Evolutionary conservation across 2,113 vertebrate genomes (phyloP), one percentile per base, ranked within the genome.

Genomic region (Platycercus adscitus): DNA sequence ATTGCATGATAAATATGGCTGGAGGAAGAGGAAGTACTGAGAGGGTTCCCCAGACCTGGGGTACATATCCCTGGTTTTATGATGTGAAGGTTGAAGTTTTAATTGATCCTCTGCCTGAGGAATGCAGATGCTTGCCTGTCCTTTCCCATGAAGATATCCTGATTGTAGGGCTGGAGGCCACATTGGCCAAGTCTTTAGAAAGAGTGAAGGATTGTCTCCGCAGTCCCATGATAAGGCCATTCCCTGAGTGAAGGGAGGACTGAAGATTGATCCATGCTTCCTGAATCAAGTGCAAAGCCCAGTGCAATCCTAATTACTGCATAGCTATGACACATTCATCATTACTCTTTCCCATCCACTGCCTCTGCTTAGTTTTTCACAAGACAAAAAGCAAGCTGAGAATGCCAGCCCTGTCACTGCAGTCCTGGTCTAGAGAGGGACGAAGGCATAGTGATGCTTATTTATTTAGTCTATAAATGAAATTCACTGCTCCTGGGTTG

Each of bases 401-500:
- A 93, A 95, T 96, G 86, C 86, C 94, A 95, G 53, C 43, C 82
- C 82, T 95, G 91, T 94, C 82, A 90, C 46, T 58, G 64, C 19
- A 11, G 8, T 72, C 49, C 46, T 81, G 49, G 35, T 68, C 58
- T 68, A 70, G 81, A 63, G 77, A 84, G 53, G 68, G 31, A 63
- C 1, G 5, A 73, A 95, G 76, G 64, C 41, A 66, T 58, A 46
- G 55, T 28, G 43, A 50, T 50, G 76, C 64, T 94, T 89, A 52
- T 69, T 96, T 91, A 70, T 93, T 93, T 93, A 75, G 53, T 33
- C 53, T 46, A 13, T 72, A 21, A 93, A 69, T 41, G 8, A 76
- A 96, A 85, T 39, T 23, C 20, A 50, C 52, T 86, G 41, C 35
- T 92, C 16, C 37, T 33, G 28, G 29, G 17, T 77, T 77, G 39